phyloP scores from a whole-genome alignment of 1,140 invertebrate species.

The Nylanderia fulva region DNA sequence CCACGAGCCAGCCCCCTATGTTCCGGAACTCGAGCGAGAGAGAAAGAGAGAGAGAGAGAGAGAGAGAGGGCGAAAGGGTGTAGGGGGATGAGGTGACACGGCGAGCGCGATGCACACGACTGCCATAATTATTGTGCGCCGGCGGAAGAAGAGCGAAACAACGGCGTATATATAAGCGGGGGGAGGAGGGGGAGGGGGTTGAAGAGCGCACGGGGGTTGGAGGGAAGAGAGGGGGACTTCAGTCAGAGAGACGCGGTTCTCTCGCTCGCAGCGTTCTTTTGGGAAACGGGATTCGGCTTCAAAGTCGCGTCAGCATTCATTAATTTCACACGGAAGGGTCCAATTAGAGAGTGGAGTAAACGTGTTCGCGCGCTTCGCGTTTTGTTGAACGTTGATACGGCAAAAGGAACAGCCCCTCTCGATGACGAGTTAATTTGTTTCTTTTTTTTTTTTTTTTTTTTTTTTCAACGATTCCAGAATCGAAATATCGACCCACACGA shows the following conservation, averaged over 20 bases:
- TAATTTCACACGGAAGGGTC: conserved; percentile 46
- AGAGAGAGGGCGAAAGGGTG: background rate
- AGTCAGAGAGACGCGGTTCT: background rate
- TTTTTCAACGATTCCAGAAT: too few species aligned
- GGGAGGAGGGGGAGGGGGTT: background rate
- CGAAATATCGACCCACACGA: too few species aligned
- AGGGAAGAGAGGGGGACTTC: too few species aligned
- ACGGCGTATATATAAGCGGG: conserved; percentile 22
- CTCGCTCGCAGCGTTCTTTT: conserved; percentile 28
- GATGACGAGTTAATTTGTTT: too few species aligned
- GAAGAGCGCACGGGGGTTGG: background rate
- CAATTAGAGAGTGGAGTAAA: conserved; percentile 54
- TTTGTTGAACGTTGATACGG: conserved; percentile 16
- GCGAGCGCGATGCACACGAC: conserved; percentile 64
- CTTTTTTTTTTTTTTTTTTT: background rate
- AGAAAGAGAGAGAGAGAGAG: background rate
- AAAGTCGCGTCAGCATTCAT: conserved; percentile 61
- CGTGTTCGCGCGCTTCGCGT: background rate
- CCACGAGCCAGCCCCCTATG: conserved; percentile 64
- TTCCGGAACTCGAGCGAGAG: conserved; percentile 24
- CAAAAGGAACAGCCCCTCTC: background rate
- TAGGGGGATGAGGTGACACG: conserved; percentile 29
- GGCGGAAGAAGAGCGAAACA: conserved; percentile 57
- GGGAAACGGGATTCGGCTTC: conserved; percentile 32
- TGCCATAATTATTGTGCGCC: conserved; percentile 70